These are phyloP conservation scores for Callionymus lyra DNA, from an alignment of 2,113 vertebrate genomes.

Conservation along the genomic window DNA sequence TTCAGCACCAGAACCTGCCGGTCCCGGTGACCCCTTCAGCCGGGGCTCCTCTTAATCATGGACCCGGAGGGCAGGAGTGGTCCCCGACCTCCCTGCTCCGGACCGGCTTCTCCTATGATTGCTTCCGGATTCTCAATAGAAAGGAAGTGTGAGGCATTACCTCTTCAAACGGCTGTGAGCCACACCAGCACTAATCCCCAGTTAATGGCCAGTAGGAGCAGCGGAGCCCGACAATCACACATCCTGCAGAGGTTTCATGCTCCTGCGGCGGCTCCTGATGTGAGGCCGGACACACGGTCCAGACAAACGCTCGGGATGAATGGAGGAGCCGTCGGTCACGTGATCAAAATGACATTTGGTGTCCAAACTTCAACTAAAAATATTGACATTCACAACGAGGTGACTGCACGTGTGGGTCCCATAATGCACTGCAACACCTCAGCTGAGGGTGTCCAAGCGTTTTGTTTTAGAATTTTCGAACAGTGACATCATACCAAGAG, in stretches of 20 bases:
- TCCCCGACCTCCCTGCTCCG: slow-evolving; percentile 23
- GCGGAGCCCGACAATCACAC: slow-evolving; percentile 48
- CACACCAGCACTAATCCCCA: slow-evolving; percentile 64
- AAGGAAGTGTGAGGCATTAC: slow-evolving; percentile 53
- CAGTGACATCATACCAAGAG: no score
- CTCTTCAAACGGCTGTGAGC: slow-evolving; percentile 53
- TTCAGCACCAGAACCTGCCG: not conserved
- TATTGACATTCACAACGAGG: no score
- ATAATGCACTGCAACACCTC: no score
- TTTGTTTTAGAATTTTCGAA: no score
- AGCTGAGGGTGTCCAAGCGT: no score
- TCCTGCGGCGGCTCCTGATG: slow-evolving; percentile 22
- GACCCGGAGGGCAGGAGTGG: slow-evolving; percentile 8
- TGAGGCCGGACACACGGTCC: slow-evolving; percentile 7
- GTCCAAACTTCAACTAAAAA: no score
- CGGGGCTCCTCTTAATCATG: slow-evolving; percentile 29
- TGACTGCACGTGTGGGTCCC: no score
- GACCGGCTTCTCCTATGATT: slow-evolving; percentile 43
- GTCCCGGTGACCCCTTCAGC: slow-evolving; percentile 17
- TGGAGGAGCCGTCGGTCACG: no score
- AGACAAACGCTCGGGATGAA: not conserved
- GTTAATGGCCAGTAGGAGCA: slow-evolving; percentile 58
- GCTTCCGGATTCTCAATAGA: slow-evolving; percentile 57
- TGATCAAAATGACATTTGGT: no score
- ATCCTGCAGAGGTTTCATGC: slow-evolving; percentile 42